Percentiles rank a stretch among this genome's conserved stretches.
phyloP scores from a whole-genome alignment of 2,888 invertebrate species.

The Abscondita cerata region DNA sequence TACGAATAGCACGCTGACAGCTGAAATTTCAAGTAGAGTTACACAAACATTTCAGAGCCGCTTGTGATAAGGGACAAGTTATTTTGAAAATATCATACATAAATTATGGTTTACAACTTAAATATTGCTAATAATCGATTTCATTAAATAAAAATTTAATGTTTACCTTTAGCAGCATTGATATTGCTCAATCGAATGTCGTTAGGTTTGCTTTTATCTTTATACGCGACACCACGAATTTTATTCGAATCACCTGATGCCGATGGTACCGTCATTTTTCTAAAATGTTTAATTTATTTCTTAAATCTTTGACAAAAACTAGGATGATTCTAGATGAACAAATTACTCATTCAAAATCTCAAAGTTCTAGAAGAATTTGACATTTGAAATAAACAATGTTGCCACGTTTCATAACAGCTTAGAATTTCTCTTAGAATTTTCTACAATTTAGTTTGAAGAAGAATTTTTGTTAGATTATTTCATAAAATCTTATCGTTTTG shows the following conservation, averaged over 20 bases:
- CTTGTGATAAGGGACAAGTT: background rate
- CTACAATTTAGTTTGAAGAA: too few relatives aligned
- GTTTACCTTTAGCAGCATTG: constrained; percentile 94
- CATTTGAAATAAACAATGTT: too few relatives aligned
- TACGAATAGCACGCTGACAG: constrained; percentile 98
- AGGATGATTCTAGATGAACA: background rate
- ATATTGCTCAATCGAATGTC: constrained; percentile 96
- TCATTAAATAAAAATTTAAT: background rate
- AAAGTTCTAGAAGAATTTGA: background rate
- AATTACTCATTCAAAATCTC: background rate
- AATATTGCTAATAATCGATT: constrained; percentile 1
- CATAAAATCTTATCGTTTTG: too few relatives aligned
- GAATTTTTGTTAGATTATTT: too few relatives aligned
- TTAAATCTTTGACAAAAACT: background rate
- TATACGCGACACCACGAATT: constrained; percentile 69
- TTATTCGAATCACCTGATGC: constrained; percentile 59
- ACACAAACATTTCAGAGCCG: constrained; percentile 1
- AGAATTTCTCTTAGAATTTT: too few relatives aligned
- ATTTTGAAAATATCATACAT: background rate
- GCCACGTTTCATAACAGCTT: too few relatives aligned
- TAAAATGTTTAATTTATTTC: background rate
- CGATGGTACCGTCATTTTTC: constrained; percentile 58
- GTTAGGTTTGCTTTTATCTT: constrained; percentile 91
- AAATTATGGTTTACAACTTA: background rate
- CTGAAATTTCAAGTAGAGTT: constrained; percentile 63